phyloP scores from a whole-genome alignment of 2,797 vertebrate species.

The Distichodus sexfasciatus region DNA sequence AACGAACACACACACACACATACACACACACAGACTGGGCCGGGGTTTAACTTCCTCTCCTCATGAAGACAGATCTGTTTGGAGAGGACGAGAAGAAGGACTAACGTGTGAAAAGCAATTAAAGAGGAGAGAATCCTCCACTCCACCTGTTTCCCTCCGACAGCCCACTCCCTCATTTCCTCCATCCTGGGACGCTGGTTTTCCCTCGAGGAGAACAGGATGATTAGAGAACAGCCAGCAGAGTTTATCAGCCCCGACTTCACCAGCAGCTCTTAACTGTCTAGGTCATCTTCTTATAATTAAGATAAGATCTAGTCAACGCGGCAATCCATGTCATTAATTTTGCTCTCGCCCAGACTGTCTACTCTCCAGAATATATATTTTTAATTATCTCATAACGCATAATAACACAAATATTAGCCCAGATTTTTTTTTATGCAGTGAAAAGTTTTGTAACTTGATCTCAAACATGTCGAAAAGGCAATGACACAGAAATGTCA shows the following conservation, averaged over 20 bases:
- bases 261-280: slow-evolving; percentile 29
- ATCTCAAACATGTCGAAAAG: background rate
- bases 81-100: slow-evolving; percentile 13
- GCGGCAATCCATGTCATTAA: slow-evolving; percentile 44
- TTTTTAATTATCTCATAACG: background rate
- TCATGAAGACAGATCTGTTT: slow-evolving; percentile 54
- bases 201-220: slow-evolving; percentile 25
- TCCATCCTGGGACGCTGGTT: slow-evolving; percentile 29
- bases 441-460: slow-evolving; percentile 2
- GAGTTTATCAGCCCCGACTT: slow-evolving; percentile 51
- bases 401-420: background rate
- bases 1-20: slow-evolving; percentile 27
- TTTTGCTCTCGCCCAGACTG: background rate
- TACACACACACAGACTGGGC: background rate
- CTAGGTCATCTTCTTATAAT: slow-evolving; percentile 66
- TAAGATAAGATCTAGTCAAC: slow-evolving; percentile 58
- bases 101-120: slow-evolving; percentile 29
- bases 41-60: background rate
- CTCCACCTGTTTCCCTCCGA: slow-evolving; percentile 47
- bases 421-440: slow-evolving; percentile 11
- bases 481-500: slow-evolving; percentile 9
- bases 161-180: slow-evolving; percentile 39
- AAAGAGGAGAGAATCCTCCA: slow-evolving; percentile 30
- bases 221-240: slow-evolving; percentile 50
- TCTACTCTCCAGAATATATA: background rate